Conservation (phyloP, 30 jellyfish, hydroid and myxozoan genomes). For the Aurelia sp. region DNA sequence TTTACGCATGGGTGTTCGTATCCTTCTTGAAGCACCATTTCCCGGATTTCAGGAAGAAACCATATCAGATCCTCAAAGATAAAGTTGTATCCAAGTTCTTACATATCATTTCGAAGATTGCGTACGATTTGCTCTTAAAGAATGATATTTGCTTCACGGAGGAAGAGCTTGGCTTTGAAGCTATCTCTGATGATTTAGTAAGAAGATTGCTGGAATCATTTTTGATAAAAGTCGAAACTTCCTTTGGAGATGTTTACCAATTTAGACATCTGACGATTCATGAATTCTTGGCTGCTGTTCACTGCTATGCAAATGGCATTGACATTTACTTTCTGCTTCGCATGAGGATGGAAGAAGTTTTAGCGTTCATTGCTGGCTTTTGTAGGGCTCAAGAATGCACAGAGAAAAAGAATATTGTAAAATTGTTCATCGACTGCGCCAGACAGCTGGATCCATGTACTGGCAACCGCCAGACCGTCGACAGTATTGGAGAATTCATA, state of each 20-base stretch:
- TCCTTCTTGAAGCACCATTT: slow-evolving; percentile 1
- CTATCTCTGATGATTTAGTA: background rate
- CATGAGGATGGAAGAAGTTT: background rate
- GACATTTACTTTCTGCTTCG: background rate
- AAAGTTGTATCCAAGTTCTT: background rate
- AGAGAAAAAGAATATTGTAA: too few species aligned
- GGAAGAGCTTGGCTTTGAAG: background rate
- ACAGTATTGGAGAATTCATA: too few species aligned
- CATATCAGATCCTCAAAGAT: background rate
- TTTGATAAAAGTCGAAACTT: background rate
- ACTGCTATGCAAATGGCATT: background rate
- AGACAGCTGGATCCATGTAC: too few species aligned
- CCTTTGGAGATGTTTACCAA: background rate
- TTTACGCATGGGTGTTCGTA: background rate
- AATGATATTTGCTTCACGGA: background rate
- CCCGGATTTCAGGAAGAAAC: background rate
- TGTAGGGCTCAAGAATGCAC: slow-evolving; percentile 1
- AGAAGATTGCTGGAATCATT: slow-evolving; percentile 5
- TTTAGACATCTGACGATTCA: slow-evolving; percentile 13
- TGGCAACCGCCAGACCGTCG: too few species aligned
- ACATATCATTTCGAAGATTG: background rate
- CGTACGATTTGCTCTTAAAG: background rate
- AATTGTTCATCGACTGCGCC: too few species aligned
- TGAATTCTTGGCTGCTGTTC: slow-evolving; percentile 6
- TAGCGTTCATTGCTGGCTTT: background rate